phyloP scores from a whole-genome alignment of 2,888 invertebrate genomes.

The Limnephilus lunatus region DNA sequence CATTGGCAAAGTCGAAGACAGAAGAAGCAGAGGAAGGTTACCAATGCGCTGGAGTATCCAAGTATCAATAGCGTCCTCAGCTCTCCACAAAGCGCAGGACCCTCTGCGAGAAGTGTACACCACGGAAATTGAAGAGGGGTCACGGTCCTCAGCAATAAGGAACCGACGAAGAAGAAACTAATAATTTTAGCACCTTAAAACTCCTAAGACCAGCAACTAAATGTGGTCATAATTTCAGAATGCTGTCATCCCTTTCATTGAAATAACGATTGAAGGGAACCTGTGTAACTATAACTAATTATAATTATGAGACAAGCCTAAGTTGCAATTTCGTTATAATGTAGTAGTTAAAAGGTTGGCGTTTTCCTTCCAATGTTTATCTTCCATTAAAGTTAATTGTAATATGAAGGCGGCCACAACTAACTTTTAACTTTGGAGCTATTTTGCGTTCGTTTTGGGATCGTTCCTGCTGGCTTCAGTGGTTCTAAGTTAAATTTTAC shows the following conservation, averaged over 20 bases:
- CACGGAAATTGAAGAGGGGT: no score
- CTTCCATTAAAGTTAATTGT: slow-evolving; percentile 26
- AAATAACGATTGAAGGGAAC: neutral
- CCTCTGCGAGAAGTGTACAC: no score
- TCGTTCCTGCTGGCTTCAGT: neutral
- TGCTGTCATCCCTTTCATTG: neutral
- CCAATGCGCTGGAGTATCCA: no score
- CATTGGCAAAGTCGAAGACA: no score
- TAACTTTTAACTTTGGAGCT: neutral
- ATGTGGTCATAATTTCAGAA: neutral
- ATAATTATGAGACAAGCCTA: slow-evolving; percentile 4
- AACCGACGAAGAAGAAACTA: no score
- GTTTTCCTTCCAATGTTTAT: slow-evolving; percentile 3
- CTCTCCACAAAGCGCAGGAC: no score
- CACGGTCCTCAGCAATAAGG: no score
- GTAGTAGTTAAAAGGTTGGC: neutral
- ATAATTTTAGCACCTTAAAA: no score
- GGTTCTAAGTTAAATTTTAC: neutral
- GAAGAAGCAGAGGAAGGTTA: no score
- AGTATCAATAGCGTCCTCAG: no score
- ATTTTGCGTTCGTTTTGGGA: neutral
- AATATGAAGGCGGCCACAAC: neutral
- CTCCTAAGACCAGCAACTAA: no score
- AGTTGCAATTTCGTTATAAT: slow-evolving; percentile 13
- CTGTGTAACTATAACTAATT: neutral